These are phyloP conservation scores for Ascidia mentula DNA, from an alignment of 23 tunicate genomes.

Conservation along the genomic window DNA sequence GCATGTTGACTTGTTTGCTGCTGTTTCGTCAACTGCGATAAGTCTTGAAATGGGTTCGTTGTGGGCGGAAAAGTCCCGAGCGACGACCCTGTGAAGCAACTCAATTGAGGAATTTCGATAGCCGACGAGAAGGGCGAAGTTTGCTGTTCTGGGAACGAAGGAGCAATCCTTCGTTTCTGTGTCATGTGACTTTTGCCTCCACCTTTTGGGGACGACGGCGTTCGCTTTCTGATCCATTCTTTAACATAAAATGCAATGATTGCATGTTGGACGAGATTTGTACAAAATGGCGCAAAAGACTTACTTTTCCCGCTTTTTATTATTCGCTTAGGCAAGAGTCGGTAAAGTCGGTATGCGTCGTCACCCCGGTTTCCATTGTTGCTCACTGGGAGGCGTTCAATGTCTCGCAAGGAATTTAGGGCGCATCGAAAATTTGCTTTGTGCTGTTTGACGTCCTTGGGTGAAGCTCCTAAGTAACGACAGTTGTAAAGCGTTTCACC, in stretches of 20 bases:
- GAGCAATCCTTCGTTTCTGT: background rate
- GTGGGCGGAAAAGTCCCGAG: background rate
- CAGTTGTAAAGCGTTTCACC: background rate
- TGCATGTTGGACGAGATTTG: background rate
- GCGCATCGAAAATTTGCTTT: slow-evolving; percentile 97
- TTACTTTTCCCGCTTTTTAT: slow-evolving; percentile 21
- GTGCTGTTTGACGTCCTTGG: slow-evolving; percentile 70
- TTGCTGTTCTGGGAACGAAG: background rate
- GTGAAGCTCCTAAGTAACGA: slow-evolving; percentile 51
- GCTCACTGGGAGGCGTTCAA: slow-evolving; percentile 24
- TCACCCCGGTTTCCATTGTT: slow-evolving; percentile 78
- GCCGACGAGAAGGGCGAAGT: too few species aligned
- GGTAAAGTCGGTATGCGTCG: slow-evolving; percentile 92
- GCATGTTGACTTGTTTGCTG: background rate
- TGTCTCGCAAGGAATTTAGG: slow-evolving; percentile 79
- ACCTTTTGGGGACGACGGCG: slow-evolving; percentile 1
- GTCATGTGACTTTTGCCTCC: background rate
- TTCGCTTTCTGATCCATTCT: slow-evolving; percentile 5
- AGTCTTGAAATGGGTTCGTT: background rate
- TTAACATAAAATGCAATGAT: background rate
- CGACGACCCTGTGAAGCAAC: background rate
- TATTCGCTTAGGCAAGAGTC: slow-evolving; percentile 32
- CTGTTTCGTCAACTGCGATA: background rate
- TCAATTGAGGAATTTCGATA: too few species aligned
- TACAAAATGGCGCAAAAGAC: background rate